Evolutionary conservation across 64 coral and sea anemone genomes (phyloP).

Genomic region (Acropora yongei): DNA sequence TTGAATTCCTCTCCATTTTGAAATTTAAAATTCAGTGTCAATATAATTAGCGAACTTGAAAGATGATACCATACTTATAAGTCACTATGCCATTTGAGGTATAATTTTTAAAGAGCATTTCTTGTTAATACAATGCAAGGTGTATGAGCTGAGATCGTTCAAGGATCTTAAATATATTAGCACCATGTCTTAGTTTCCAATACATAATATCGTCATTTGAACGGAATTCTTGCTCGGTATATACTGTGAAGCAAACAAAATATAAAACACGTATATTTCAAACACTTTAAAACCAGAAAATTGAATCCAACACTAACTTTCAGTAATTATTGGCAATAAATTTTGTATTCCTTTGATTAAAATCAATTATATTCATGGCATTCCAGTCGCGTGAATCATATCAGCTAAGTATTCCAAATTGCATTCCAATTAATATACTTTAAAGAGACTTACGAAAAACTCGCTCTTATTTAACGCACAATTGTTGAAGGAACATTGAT

Average conservation of each 20-base stretch:
- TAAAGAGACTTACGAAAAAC: neutral
- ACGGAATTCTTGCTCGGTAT: neutral
- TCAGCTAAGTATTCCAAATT: slow-evolving; percentile 11
- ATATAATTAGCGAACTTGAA: neutral
- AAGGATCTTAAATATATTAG: slow-evolving; percentile 3
- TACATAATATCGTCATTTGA: neutral
- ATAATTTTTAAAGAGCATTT: neutral
- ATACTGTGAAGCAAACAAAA: neutral
- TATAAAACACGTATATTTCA: neutral
- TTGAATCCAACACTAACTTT: neutral
- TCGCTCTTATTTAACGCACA: neutral
- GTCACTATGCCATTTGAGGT: neutral
- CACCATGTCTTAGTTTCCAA: neutral
- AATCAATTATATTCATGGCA: slow-evolving; percentile 26
- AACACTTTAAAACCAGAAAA: neutral
- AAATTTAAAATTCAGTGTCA: neutral
- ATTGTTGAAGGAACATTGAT: neutral
- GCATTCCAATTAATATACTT: slow-evolving; percentile 48
- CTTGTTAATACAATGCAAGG: neutral
- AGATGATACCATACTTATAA: neutral
- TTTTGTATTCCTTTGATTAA: neutral
- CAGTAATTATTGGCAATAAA: no score
- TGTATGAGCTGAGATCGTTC: neutral
- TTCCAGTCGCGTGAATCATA: slow-evolving; percentile 29
- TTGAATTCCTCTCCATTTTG: no score